These are phyloP conservation scores for Lipophrys pholis DNA, from an alignment of 2,113 vertebrate species.

Conservation along the genomic window DNA sequence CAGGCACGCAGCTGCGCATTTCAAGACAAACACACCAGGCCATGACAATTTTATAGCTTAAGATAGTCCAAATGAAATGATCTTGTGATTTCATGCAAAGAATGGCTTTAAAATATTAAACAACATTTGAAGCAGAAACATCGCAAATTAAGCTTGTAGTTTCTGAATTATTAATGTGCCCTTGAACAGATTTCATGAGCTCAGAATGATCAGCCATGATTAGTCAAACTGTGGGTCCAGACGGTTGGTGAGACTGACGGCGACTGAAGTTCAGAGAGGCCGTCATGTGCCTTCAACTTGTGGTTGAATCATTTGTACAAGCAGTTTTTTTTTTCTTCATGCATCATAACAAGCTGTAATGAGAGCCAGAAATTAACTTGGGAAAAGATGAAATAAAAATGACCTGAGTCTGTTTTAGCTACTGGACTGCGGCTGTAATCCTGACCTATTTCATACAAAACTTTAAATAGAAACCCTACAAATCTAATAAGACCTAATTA, in stretches of 20 bases:
- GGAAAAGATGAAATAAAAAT: not conserved
- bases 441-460: not conserved
- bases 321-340: not conserved
- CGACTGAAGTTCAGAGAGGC: conserved; percentile 17
- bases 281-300: not conserved
- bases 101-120: conserved; percentile 15
- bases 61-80: conserved; percentile 18
- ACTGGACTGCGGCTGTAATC: not conserved
- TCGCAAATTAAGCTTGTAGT: not conserved
- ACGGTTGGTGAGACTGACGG: conserved; percentile 13
- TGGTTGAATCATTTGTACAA: not conserved
- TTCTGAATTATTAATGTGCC: conserved; percentile 8
- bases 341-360: not conserved
- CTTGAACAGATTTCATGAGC: conserved; percentile 35
- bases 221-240: conserved; percentile 25
- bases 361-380: not conserved
- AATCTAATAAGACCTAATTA: too few species aligned
- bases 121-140: conserved; percentile 3
- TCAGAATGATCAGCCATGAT: conserved; percentile 18
- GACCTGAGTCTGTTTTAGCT: not conserved
- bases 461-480: not conserved
- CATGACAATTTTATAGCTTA: not conserved
- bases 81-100: not conserved
- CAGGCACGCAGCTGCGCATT: conserved; percentile 27
- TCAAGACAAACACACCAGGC: conserved; percentile 16